Conservation (phyloP, 2,888 invertebrate genomes). For the Mystacides longicornis region DNA sequence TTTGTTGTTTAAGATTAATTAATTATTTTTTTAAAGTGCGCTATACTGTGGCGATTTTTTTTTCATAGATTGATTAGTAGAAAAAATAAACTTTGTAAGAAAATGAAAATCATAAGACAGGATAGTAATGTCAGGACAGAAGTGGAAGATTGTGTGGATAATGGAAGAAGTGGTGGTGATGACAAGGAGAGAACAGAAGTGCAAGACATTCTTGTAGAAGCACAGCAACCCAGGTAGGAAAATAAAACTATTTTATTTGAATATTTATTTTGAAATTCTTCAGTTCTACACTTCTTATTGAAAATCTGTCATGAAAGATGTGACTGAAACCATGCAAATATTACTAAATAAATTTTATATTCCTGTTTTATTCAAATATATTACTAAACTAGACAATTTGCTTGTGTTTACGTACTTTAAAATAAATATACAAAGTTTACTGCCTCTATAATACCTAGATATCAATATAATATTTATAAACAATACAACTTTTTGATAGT, state of each 20-base stretch:
- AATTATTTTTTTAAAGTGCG: too few relatives aligned
- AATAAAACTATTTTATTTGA: too few relatives aligned
- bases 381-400: too few relatives aligned
- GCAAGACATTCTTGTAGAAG: slow-evolving; percentile 23
- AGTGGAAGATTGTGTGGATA: slow-evolving; percentile 7
- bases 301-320: neutral
- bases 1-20: slow-evolving; percentile 1
- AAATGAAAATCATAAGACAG: slow-evolving; percentile 24
- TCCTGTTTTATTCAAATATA: too few relatives aligned
- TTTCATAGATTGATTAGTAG: too few relatives aligned
- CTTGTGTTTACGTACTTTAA: neutral
- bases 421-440: neutral
- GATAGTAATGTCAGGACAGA: slow-evolving; percentile 5
- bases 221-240: slow-evolving; percentile 21
- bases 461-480: neutral
- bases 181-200: slow-evolving; percentile 22
- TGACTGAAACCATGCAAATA: neutral
- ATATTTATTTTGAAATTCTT: too few relatives aligned
- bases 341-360: too few relatives aligned
- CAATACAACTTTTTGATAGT: neutral
- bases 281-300: neutral
- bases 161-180: slow-evolving; percentile 15
- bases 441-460: neutral
- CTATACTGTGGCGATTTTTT: too few relatives aligned
- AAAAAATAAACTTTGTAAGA: neutral